phyloP scores from a whole-genome alignment of 2,888 invertebrate genomes.

The Aleiodes leptofemur region DNA sequence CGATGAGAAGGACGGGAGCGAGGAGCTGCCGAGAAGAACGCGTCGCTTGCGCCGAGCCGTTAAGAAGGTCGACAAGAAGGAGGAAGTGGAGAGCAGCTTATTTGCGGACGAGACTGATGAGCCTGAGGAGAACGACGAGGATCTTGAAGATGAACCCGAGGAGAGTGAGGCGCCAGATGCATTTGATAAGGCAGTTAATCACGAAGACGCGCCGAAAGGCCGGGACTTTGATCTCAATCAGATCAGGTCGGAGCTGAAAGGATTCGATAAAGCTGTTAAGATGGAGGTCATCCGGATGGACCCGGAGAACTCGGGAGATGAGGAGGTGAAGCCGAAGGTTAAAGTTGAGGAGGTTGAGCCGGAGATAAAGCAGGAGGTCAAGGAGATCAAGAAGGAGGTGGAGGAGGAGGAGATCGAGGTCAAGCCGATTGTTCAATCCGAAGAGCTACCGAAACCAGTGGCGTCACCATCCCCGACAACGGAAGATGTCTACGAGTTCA shows the following conservation, averaged over 20 bases:
- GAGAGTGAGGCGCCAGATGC: conserved; percentile 48
- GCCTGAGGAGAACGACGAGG: conserved; percentile 38
- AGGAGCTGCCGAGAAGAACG: conserved; percentile 71
- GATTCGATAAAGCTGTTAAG: conserved; percentile 82
- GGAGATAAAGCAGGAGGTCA: conserved; percentile 54
- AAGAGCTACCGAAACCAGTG: conserved; percentile 34
- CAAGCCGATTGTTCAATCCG: conserved; percentile 38
- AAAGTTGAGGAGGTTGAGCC: conserved; percentile 41
- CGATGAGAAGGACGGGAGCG: conserved; percentile 64
- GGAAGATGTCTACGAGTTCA: conserved; percentile 90
- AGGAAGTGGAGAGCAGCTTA: conserved; percentile 42
- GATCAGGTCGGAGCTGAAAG: conserved; percentile 89
- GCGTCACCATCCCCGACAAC: conserved; percentile 55
- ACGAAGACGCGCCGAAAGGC: conserved; percentile 79
- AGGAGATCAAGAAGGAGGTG: conserved; percentile 62
- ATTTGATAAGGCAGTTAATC: conserved; percentile 63
- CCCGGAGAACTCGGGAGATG: conserved; percentile 77
- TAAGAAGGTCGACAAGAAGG: conserved; percentile 72
- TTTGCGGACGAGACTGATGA: conserved; percentile 54
- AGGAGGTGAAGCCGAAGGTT: conserved; percentile 73
- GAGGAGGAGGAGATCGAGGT: conserved; percentile 53
- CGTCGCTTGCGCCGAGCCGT: conserved; percentile 71
- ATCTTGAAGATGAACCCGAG: conserved; percentile 47
- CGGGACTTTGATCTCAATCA: conserved; percentile 90
- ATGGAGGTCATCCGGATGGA: conserved; percentile 71